Base-by-base conservation (phyloP, 2,113 vertebrate species). In the Xiphias gladius region DNA sequence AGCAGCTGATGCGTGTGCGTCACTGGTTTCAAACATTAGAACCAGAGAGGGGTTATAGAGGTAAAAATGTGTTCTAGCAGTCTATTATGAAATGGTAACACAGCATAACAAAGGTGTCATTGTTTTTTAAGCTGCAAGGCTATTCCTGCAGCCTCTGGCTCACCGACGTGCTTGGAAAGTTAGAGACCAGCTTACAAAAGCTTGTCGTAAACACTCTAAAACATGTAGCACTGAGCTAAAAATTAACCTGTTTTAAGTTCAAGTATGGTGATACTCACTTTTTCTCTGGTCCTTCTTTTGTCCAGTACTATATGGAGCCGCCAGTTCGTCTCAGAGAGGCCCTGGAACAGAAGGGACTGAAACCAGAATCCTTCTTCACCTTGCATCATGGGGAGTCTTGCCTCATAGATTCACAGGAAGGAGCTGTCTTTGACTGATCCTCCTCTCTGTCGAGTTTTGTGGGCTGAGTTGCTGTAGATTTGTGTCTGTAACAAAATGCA, bases 271-370 rank as follows among this genome's bases (percentile, higher is more conserved):
- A 71, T 2, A 17, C 7, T 59, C 30, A 28, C 41, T 17, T 24
- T 26, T 3, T 46, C 20, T 24, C 32, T 41, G 22, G 14, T 22
- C 17, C 9, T 63, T 58, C 32, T 50, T 41, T 8, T 17, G 13
- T 58, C 69, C 58, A 99, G 98, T 94, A 95, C 91, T 99, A 98
- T 88, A 91, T 99, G 91, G 98, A 99, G 65, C 98, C 98, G n/a
- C 97, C 96, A 0, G 67, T 86, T 55, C 97, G 95, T 88, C 90
- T 99, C 84, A 93, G 88, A 39, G 97, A 97, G 93, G 97, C 97
- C 57, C 89, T 99, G 84, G 95, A 97, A 62, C 93, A 93, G 91
- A 96, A 96, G 0, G 96, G 96, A 79, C 94, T 98, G 83, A 95
- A 94, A 54, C 89, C 90, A 30, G 96, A 97, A 2, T 95, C 95